Evolutionary conservation across 2,113 vertebrate genomes (phyloP).

Genomic region (Herpailurus yagouaroundi): DNA sequence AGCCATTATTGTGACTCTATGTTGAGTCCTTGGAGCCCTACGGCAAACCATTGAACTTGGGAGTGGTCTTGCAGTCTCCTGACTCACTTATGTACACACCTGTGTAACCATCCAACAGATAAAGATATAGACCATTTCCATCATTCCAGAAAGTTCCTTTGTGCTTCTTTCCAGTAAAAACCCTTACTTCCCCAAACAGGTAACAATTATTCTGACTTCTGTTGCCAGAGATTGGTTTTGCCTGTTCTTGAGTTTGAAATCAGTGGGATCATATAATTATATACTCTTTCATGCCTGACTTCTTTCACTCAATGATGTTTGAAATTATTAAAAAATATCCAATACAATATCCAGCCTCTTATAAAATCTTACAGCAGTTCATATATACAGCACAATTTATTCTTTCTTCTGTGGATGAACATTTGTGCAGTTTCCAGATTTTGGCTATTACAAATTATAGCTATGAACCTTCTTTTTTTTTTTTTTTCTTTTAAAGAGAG

Average conservation of each 20-base stretch:
- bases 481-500: too few species aligned
- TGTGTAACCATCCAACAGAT: not conserved
- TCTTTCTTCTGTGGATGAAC: not conserved
- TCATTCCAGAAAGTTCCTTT: not conserved
- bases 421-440: slow-evolving; percentile 7
- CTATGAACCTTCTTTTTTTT: not conserved
- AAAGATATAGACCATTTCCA: slow-evolving; percentile 4
- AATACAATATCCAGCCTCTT: not conserved
- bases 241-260: not conserved
- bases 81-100: not conserved
- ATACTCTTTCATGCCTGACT: not conserved
- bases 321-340: not conserved
- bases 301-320: slow-evolving; percentile 9
- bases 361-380: not conserved
- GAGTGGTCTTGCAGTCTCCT: not conserved
- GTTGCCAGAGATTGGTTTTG: not conserved
- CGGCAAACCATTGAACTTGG: not conserved
- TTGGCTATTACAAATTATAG: not conserved
- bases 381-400: not conserved
- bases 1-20: not conserved
- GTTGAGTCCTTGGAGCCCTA: not conserved
- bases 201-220: slow-evolving; percentile 14
- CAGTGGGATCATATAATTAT: not conserved
- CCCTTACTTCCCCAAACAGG: not conserved
- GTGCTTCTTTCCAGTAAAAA: not conserved